Evolutionary conservation across 2,113 vertebrate genomes (phyloP).

Genomic region (Glaucomys volans): DNA sequence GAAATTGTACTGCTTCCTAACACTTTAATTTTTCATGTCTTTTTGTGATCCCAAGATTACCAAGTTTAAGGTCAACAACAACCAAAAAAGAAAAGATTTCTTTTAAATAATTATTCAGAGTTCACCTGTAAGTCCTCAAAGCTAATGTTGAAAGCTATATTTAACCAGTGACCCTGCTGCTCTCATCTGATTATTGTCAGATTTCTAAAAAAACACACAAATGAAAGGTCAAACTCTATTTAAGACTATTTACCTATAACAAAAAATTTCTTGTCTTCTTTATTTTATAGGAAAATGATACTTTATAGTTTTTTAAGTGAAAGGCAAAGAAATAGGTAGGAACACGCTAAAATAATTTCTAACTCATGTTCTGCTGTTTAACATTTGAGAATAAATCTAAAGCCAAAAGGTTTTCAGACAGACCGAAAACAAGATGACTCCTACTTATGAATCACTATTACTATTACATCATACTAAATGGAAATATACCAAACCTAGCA

Average conservation of each 20-base stretch:
- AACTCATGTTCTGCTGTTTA: constrained; percentile 65
- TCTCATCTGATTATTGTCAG: background rate
- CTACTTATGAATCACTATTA: constrained; percentile 69
- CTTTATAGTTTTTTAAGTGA: constrained; percentile 32
- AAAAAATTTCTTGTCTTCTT: constrained; percentile 48
- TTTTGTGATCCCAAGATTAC: constrained; percentile 45
- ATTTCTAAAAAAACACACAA: constrained; percentile 7
- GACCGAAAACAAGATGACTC: constrained; percentile 80
- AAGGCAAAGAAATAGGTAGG: constrained; percentile 36
- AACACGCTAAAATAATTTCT: constrained; percentile 51
- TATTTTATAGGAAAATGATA: constrained; percentile 23
- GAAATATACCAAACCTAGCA: constrained; percentile 78
- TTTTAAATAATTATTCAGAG: constrained; percentile 50
- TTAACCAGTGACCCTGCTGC: constrained; percentile 38
- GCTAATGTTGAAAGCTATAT: constrained; percentile 8
- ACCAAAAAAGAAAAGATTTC: background rate
- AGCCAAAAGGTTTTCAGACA: constrained; percentile 74
- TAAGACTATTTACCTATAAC: constrained; percentile 1
- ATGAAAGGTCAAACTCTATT: constrained; percentile 36
- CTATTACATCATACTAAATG: constrained; percentile 75
- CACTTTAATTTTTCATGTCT: constrained; percentile 32
- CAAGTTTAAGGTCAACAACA: background rate
- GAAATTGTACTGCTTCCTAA: background rate
- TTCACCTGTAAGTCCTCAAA: background rate
- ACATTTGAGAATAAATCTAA: constrained; percentile 69